Conservation (phyloP, 2,888 invertebrate genomes). For the Abrostola triplasia region DNA sequence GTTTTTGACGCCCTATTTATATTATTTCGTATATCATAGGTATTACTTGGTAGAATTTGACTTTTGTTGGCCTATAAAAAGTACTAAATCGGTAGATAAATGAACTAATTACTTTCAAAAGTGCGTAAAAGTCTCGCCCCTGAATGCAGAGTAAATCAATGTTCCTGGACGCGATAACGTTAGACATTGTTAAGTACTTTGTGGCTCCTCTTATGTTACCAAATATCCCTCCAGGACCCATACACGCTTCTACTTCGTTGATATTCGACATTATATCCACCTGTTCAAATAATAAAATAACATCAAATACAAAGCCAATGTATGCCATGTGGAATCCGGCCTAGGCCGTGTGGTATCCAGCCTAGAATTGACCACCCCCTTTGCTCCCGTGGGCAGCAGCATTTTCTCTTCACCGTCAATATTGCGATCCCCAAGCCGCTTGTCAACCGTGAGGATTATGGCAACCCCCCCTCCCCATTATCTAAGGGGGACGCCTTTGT, state of each 20-base stretch:
- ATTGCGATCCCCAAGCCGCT: no score
- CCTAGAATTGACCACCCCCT: no score
- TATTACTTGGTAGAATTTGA: not conserved
- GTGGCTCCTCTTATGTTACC: conserved; percentile 82
- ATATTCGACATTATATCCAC: conserved; percentile 79
- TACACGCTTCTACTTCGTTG: conserved; percentile 83
- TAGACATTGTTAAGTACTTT: conserved; percentile 80
- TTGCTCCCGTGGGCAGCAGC: no score
- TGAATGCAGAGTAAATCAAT: conserved; percentile 82
- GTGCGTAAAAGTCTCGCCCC: conserved; percentile 81
- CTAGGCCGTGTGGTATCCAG: no score
- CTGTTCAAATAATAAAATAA: conserved; percentile 52
- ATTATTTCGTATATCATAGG: no score
- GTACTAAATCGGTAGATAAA: conserved; percentile 2
- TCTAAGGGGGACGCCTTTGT: no score
- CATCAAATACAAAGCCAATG: not conserved
- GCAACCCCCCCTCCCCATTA: no score
- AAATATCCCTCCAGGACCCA: conserved; percentile 86
- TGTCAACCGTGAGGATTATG: no score
- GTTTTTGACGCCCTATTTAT: no score
- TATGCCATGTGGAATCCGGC: no score
- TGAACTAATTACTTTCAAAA: conserved; percentile 74
- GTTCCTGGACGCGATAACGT: conserved; percentile 82
- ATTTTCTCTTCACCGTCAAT: no score
- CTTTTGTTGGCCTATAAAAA: not conserved